These are phyloP conservation scores for Julus scandinavius DNA, from an alignment of 2,888 invertebrate genomes.

Conservation along the genomic window DNA sequence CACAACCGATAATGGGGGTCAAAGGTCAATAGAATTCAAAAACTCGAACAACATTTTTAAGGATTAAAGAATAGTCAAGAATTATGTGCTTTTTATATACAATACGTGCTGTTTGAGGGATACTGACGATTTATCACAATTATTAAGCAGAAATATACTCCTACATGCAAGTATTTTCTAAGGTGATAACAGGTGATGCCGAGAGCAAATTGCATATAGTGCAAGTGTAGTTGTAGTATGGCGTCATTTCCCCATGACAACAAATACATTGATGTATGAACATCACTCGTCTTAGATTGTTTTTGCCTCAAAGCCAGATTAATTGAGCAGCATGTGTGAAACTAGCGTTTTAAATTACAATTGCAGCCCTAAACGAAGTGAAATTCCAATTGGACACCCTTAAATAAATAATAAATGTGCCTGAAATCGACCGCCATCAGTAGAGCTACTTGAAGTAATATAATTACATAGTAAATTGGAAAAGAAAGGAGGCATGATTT, in stretches of 20 bases:
- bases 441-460: background rate
- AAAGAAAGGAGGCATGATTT: slow-evolving; percentile 41
- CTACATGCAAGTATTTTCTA: too few relatives aligned
- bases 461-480: background rate
- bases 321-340: background rate
- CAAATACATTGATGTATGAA: too few relatives aligned
- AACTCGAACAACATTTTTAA: background rate
- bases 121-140: too few relatives aligned
- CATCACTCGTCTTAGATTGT: too few relatives aligned
- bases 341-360: background rate
- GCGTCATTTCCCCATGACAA: too few relatives aligned
- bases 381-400: slow-evolving; percentile 12
- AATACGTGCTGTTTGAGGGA: too few relatives aligned
- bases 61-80: too few relatives aligned
- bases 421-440: background rate
- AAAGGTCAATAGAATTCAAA: background rate
- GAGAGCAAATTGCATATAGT: too few relatives aligned
- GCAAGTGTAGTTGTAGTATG: too few relatives aligned
- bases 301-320: background rate
- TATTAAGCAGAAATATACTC: too few relatives aligned
- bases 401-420: background rate
- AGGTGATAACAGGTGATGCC: too few relatives aligned
- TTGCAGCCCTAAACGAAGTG: slow-evolving; percentile 1
- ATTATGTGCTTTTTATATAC: too few relatives aligned
- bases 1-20: background rate